A percentile compares a stretch with the other conserved stretches of the same genome.
These are phyloP conservation scores for Stegophylla sp. DNA, from an alignment of 2,888 invertebrate genomes.

Conservation along the genomic window DNA sequence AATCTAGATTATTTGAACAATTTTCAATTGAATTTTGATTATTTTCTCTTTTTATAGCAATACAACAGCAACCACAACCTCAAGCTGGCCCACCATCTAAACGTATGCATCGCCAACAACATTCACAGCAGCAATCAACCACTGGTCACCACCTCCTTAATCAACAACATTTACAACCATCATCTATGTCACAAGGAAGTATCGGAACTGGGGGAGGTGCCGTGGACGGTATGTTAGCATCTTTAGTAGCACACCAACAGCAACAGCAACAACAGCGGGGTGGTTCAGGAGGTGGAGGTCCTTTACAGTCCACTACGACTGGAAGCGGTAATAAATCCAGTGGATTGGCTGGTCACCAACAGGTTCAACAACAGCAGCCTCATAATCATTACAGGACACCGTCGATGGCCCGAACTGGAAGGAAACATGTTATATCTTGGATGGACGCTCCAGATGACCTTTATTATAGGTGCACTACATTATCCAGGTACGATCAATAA, in stretches of 20 bases:
- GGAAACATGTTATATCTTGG: slow-evolving; percentile 95
- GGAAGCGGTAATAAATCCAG: slow-evolving; percentile 7
- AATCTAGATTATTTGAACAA: too few relatives aligned
- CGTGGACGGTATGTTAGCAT: slow-evolving; percentile 11
- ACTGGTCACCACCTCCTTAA: background rate
- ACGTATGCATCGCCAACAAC: slow-evolving; percentile 68
- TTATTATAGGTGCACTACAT: slow-evolving; percentile 89
- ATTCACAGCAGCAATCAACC: background rate
- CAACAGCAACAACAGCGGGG: slow-evolving; percentile 42
- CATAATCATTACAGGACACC: slow-evolving; percentile 39
- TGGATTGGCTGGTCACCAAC: background rate
- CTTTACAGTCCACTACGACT: slow-evolving; percentile 23
- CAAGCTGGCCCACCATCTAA: slow-evolving; percentile 73
- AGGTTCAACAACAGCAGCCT: background rate
- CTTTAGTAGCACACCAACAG: slow-evolving; percentile 19
- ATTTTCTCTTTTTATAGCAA: background rate
- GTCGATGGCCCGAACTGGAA: slow-evolving; percentile 69
- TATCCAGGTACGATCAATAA: slow-evolving; percentile 77
- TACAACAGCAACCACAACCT: slow-evolving; percentile 38
- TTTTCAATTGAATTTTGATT: background rate
- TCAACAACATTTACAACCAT: slow-evolving; percentile 62
- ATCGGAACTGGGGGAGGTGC: slow-evolving; percentile 11
- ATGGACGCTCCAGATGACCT: slow-evolving; percentile 98
- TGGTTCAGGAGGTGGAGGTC: background rate
- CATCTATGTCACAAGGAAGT: background rate